Conservation (phyloP, 2,113 vertebrate genomes). For the Bagarius yarrelli region DNA sequence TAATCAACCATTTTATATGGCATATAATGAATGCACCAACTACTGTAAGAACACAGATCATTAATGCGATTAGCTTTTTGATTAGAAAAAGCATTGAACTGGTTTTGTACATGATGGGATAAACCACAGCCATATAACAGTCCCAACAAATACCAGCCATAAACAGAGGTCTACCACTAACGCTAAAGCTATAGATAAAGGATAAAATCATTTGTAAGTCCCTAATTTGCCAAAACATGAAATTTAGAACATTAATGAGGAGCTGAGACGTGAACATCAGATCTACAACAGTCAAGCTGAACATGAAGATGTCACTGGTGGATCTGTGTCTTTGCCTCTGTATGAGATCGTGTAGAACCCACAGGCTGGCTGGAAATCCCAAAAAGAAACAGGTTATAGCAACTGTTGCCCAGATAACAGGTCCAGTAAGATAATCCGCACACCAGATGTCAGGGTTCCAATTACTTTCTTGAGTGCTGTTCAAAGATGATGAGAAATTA, state of each 20-base stretch:
- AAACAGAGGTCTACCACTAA: slow-evolving; percentile 39
- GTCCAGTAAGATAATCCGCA: neutral
- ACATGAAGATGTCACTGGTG: slow-evolving; percentile 22
- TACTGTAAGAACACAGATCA: neutral
- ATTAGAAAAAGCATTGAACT: neutral
- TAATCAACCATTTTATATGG: neutral
- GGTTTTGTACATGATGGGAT: slow-evolving; percentile 40
- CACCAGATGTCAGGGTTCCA: slow-evolving; percentile 14
- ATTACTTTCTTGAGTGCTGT: neutral
- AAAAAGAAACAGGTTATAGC: neutral
- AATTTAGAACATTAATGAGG: slow-evolving; percentile 2
- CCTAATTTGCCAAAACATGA: slow-evolving; percentile 1
- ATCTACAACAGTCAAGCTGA: slow-evolving; percentile 28
- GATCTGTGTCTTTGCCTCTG: neutral
- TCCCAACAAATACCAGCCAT: slow-evolving; percentile 43
- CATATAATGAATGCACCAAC: neutral
- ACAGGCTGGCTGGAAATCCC: slow-evolving; percentile 23
- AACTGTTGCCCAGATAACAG: neutral
- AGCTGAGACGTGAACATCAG: neutral
- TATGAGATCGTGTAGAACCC: slow-evolving; percentile 19
- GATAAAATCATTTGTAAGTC: neutral
- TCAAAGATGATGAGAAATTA: too few relatives aligned
- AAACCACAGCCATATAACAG: slow-evolving; percentile 43
- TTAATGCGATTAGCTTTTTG: neutral
- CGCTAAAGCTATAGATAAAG: neutral